Percentiles rank a stretch among this genome's conserved stretches.
Evolutionary conservation across 2,113 vertebrate genomes (phyloP).

Genomic region (Oxyruncus cristatus): DNA sequence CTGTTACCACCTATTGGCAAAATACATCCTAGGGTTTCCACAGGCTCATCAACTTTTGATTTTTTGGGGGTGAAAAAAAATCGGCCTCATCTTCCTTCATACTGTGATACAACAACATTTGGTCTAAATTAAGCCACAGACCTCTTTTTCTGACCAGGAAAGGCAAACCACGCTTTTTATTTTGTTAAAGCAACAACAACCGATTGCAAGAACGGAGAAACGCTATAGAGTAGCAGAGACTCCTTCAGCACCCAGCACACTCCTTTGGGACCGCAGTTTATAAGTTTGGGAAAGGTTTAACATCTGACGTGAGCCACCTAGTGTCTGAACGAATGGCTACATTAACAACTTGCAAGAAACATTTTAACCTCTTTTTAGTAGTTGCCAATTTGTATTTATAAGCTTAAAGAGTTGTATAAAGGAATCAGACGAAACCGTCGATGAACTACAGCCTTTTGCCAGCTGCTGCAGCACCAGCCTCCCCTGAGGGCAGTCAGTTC

Average conservation of each 20-base stretch:
- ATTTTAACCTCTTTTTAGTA: not conserved
- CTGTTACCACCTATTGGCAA: not conserved
- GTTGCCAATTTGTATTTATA: not conserved
- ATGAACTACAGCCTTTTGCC: not conserved
- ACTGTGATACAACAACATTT: not conserved
- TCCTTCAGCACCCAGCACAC: not conserved
- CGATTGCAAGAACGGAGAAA: not conserved
- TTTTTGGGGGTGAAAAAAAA: not conserved
- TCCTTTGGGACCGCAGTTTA: not conserved
- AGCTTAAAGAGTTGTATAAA: not conserved
- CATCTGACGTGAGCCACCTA: constrained; percentile 59
- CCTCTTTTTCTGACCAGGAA: not conserved
- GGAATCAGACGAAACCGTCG: not conserved
- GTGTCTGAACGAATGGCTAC: not conserved
- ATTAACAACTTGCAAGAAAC: not conserved
- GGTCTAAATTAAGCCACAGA: not conserved
- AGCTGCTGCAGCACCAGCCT: not conserved
- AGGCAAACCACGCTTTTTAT: not conserved
- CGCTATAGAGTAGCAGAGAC: not conserved
- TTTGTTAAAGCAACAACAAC: not conserved
- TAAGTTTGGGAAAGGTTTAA: not conserved
- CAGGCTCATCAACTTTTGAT: not conserved
- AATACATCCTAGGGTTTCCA: not conserved
- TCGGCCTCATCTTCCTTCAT: not conserved
- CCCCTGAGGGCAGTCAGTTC: not conserved